phyloP scores from a whole-genome alignment of 2,888 invertebrate genomes.

The Coelogynopora nodosa region DNA sequence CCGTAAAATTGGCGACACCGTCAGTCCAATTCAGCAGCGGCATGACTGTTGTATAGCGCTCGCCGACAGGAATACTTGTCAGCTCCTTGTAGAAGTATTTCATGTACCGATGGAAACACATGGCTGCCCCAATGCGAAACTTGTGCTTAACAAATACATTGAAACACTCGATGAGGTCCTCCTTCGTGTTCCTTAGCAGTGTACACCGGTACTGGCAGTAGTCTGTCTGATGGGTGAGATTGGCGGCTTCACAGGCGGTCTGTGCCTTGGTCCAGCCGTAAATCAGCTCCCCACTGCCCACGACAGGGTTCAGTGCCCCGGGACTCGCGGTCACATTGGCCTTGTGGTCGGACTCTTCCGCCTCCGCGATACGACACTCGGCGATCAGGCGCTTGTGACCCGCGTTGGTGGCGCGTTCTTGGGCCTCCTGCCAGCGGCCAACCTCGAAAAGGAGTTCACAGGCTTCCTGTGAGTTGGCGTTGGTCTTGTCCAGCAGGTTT shows the following conservation, averaged over 20 bases:
- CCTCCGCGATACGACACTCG: constrained; percentile 48
- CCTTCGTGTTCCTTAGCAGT: background rate
- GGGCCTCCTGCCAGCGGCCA: constrained; percentile 50
- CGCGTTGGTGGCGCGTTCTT: constrained; percentile 49
- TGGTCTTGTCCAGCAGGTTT: background rate
- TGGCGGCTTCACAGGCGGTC: constrained; percentile 44
- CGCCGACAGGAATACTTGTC: background rate
- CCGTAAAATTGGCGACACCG: background rate
- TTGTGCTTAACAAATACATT: background rate
- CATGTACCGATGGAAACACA: background rate
- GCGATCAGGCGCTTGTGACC: constrained; percentile 49
- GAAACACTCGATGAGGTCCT: background rate
- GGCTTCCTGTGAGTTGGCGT: constrained; percentile 49
- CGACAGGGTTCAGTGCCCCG: background rate
- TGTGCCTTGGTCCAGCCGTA: constrained; percentile 34
- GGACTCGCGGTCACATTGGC: constrained; percentile 45
- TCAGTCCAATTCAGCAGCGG: background rate
- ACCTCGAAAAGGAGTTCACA: constrained; percentile 49
- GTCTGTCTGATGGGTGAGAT: background rate
- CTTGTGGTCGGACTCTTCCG: constrained; percentile 50
- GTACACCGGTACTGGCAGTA: background rate
- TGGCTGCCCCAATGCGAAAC: background rate
- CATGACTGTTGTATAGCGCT: background rate
- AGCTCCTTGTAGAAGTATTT: background rate
- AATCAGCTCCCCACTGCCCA: constrained; percentile 9